Base-by-base conservation (phyloP, 53 echinoderm and acorn worm genomes). In the Glandiceps talaboti region DNA sequence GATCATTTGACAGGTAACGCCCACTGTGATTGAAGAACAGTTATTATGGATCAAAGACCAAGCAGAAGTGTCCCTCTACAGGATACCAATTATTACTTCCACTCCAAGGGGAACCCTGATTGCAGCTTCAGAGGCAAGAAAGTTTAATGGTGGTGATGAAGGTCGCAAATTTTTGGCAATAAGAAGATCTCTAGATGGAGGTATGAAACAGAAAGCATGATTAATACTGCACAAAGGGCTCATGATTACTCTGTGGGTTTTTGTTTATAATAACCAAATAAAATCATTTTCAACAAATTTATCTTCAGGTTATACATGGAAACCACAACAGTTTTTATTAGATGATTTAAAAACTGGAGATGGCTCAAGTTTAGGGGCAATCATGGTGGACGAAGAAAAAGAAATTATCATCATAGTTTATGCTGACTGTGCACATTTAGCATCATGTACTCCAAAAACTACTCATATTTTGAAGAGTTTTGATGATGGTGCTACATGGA, bases 321-420 rank as follows among this genome's bases (percentile, higher is more conserved):
- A 79, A 76, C 33, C 90, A 20, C 79, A 88, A 32, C 31, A 82
- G 33, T 83, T 93, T 32, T 76, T 96, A 31, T 84, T 87, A 1
- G 87, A 93, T 73, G 97, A 96, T 73, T n/a, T n/a, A n/a, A n/a
- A n/a, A n/a, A n/a, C n/a, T n/a, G 97, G 97, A 1, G 97, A 96
- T 73, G 97, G 97, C 20, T 83, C 91, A 27, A 96, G 84, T 73
- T 88, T 96, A 14, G 97, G 92, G 29, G 84, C 79, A 0, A 80
- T 93, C 82, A 26, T 96, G 14, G 90, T 96, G 0, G 97, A 96
- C 73, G 85, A 93, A 45, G 84, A 89, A 33, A 85, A 75, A 20
- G 30, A 80, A 1, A 87, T 82, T 75, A 96, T 96, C 77, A 85
- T 93, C 78, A 84, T 96, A 77, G 88, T 93, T 79, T 96, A 79